Evolutionary conservation across 1,140 invertebrate species (phyloP).

Genomic region (Cotesia vestalis): DNA sequence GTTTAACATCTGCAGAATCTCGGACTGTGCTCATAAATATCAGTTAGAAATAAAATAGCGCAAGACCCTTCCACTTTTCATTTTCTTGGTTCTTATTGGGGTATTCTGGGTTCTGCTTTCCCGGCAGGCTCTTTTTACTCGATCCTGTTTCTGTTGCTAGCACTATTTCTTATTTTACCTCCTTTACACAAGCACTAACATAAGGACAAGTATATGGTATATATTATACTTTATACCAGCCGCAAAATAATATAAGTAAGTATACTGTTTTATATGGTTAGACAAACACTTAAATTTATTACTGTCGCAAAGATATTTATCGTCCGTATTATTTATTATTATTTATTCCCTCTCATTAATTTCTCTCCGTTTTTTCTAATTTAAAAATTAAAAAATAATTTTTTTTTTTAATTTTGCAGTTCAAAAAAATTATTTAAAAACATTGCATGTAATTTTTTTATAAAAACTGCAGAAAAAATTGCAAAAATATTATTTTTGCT

Average conservation of each 20-base stretch:
- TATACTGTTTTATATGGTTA: conserved; percentile 64
- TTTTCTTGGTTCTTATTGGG: conserved; percentile 28
- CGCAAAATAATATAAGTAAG: conserved; percentile 60
- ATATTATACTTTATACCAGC: conserved; percentile 14
- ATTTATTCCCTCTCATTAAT: too few species aligned
- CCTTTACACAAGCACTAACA: background rate
- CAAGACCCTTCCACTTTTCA: conserved; percentile 8
- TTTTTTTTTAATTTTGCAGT: too few species aligned
- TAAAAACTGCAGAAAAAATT: too few species aligned
- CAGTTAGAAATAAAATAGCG: conserved; percentile 66
- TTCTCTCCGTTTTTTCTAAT: too few species aligned
- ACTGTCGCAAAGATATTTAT: conserved; percentile 21
- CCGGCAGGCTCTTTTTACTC: conserved; percentile 25
- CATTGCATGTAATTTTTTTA: too few species aligned
- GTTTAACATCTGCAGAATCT: conserved; percentile 67
- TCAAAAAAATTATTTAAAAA: too few species aligned
- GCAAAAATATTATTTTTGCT: too few species aligned
- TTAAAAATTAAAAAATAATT: too few species aligned
- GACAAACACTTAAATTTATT: conserved; percentile 56
- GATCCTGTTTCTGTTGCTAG: conserved; percentile 23
- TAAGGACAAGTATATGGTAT: background rate
- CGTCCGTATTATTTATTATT: conserved; percentile 25
- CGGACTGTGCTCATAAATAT: conserved; percentile 65
- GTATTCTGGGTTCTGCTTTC: background rate
- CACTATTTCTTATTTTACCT: conserved; percentile 33